phyloP scores from a whole-genome alignment of 2,113 vertebrate species.

The Lasiurus borealis region DNA sequence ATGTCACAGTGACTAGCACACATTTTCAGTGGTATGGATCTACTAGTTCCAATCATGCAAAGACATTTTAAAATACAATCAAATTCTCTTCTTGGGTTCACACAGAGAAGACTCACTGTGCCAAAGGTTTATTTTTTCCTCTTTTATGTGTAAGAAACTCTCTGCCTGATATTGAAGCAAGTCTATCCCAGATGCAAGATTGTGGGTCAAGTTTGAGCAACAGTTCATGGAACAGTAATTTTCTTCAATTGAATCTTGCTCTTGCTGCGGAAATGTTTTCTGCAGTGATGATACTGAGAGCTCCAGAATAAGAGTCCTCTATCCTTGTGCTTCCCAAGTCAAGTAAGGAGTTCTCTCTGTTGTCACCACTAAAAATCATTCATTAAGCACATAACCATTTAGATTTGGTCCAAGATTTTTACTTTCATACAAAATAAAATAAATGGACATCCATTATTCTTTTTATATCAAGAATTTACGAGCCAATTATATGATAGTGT shows the following conservation, averaged over 20 bases:
- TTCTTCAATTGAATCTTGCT: slow-evolving; percentile 24
- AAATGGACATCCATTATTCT: background rate
- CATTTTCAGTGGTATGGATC: background rate
- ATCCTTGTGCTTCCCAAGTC: background rate
- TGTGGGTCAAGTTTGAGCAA: slow-evolving; percentile 36
- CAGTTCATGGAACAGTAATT: slow-evolving; percentile 55
- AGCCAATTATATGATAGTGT: background rate
- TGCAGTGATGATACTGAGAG: background rate
- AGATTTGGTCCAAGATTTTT: background rate
- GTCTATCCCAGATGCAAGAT: background rate
- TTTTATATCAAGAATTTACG: background rate
- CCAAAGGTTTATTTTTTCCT: background rate
- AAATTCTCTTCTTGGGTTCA: slow-evolving; percentile 17
- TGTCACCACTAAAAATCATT: background rate
- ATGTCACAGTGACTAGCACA: background rate
- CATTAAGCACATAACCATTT: slow-evolving; percentile 30
- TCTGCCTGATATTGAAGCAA: slow-evolving; percentile 19
- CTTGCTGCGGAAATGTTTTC: background rate
- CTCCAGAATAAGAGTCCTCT: background rate
- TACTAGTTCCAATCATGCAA: background rate
- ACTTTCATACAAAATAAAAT: slow-evolving; percentile 28
- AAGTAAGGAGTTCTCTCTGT: background rate
- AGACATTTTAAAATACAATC: slow-evolving; percentile 36
- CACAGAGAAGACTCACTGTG: background rate
- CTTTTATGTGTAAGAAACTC: background rate